Evolutionary conservation across 2,888 invertebrate genomes (phyloP), one percentile per base, ranked within the genome.

Genomic region (Temnothorax unifasciatus): DNA sequence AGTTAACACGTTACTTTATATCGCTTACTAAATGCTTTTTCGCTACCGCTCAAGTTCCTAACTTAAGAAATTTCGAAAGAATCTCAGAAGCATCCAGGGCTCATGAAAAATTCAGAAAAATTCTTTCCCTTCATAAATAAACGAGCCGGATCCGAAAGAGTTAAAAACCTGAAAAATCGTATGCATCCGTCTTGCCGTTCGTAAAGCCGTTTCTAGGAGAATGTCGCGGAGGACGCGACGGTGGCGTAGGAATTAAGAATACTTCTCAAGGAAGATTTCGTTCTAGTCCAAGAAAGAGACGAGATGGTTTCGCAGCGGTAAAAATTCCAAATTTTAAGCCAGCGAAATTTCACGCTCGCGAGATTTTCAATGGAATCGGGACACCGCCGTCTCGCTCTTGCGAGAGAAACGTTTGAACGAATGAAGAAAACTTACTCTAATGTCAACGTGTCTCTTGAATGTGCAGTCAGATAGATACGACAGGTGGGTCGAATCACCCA

Each of bases 301-400:
- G 64, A 29, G 38, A 34, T 18, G 47, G 13, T 47, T 47, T n/a
- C 25, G 13, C 57, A 34, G 34, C 34, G 44, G 25, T 1, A 59
- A 61, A 69, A 81, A 81, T 71, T 71, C 9, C 13, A 81, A 71
- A 81, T 71, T 81, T 71, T 59, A 81, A 79, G 47, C 59, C 59
- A 38, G 69, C 69, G 13, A 71, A 81, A 71, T 81, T 81, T 81
- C 59, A 81, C 69, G 79, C 71, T 59, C 47, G 47, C 47, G 38
- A 50, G 25, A 69, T 59, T 71, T 71, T 71, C 57, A 79, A 59
- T 34, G 11, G 77, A 41, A 77, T 69, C 69, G 69, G 47, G 21
- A 69, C 44, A 44, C 21, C n/a, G 15, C 25, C 11, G 11, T 1
- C 59, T 47, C 18, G 3, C n/a, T 38, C 25, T 38, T 11, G 18